Evolutionary conservation across 2,888 invertebrate genomes (phyloP).

Genomic region (Pardosa pseudoannulata): DNA sequence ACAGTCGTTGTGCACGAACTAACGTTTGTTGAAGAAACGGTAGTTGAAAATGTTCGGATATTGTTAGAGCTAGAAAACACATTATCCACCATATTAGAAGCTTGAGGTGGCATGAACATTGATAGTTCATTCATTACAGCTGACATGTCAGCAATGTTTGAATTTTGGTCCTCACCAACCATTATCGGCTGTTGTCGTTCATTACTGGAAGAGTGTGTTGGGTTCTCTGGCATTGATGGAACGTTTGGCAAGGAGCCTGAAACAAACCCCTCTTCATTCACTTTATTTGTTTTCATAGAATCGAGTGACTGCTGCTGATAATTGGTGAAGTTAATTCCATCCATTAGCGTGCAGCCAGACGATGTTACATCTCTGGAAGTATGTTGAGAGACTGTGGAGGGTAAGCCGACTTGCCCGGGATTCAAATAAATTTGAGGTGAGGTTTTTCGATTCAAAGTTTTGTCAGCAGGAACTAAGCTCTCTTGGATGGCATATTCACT

Average conservation of each 20-base stretch:
- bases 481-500: neutral
- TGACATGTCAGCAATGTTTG: slow-evolving; percentile 18
- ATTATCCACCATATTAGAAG: neutral
- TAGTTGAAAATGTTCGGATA: neutral
- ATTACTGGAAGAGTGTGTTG: neutral
- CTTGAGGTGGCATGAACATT: slow-evolving; percentile 39
- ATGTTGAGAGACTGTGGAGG: slow-evolving; percentile 35
- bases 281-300: neutral
- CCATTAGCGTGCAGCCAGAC: slow-evolving; percentile 53
- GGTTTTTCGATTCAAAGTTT: neutral
- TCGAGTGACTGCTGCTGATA: slow-evolving; percentile 10
- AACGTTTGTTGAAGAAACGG: slow-evolving; percentile 10
- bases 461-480: neutral
- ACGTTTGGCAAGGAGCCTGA: slow-evolving; percentile 4
- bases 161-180: slow-evolving; percentile 25
- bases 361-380: slow-evolving; percentile 55
- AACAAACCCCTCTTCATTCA: slow-evolving; percentile 1
- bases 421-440: neutral
- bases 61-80: neutral
- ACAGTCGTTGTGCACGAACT: slow-evolving; percentile 20
- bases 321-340: slow-evolving; percentile 14
- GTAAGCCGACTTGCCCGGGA: neutral
- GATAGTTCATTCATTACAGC: slow-evolving; percentile 49
- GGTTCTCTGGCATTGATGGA: neutral
- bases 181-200: neutral